Evolutionary conservation across 1,140 invertebrate genomes (phyloP), one percentile per base, ranked within the genome.

Genomic region (Drosophila ercepeae): DNA sequence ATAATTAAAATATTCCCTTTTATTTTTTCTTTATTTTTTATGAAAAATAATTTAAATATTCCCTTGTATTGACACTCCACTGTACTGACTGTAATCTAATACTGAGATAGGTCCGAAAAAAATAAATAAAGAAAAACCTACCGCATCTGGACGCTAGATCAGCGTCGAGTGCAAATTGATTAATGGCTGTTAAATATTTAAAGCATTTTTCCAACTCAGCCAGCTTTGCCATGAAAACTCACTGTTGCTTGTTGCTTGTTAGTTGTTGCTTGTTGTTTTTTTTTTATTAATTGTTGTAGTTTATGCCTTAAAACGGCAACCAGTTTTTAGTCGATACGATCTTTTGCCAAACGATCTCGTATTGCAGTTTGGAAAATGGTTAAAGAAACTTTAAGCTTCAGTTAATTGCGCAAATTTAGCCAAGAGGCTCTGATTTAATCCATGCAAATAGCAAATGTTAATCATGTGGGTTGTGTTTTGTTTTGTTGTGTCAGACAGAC

Each of bases 381-480:
- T n/a, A 68, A 68, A 67, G 39, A 44, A 68, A 68, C 60, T 67
- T 75, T 81, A 67, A 39, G 57, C 57, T 65, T 61, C 42, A 84
- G 69, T 79, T 83, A 83, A 83, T 83, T 83, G 81, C 79, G 81
- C 81, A 83, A 86, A 83, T 83, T 78, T 68, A 45, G 68, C 51
- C 65, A 61, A 75, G 64, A 71, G 55, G 69, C 77, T 55, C 51
- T 82, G 75, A 86, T 83, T 83, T 83, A 70, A 73, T 52, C 67
- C 73, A 52, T 73, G 78, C 39, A 54, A 73, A 73, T 68, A 29
- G 58, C 58, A 76, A 76, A 73, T 73, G 69, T 73, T 73, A 63
- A 73, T 73, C 69, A 79, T 79, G 71, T 79, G 52, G 51, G 75
- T 78, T 78, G 72, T 70, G 64, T 18, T 32, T 27, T 34, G 39